Percentiles rank a stretch among this genome's conserved stretches.
Evolutionary conservation across 2,113 vertebrate species (phyloP).

Genomic region (Hucho hucho): DNA sequence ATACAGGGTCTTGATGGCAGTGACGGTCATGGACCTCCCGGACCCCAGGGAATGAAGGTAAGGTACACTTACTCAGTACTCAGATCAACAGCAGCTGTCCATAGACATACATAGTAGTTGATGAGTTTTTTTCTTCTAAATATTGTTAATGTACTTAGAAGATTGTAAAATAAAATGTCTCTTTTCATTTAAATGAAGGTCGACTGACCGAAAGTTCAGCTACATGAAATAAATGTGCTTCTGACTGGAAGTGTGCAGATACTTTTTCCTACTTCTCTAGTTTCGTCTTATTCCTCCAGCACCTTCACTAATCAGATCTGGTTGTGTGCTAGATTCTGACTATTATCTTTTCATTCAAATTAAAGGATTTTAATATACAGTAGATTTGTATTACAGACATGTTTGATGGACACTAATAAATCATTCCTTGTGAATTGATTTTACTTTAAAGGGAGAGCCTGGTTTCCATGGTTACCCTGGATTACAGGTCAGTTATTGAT

Average conservation of each 20-base stretch:
- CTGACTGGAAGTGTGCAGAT: no score
- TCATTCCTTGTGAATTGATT: constrained; percentile 14
- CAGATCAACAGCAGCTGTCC: not conserved
- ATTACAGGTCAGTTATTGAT: constrained; percentile 65
- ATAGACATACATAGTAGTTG: not conserved
- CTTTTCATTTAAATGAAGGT: no score
- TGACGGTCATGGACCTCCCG: constrained; percentile 68
- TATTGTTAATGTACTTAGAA: no score
- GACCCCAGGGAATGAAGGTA: constrained; percentile 70
- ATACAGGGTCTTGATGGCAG: constrained; percentile 65
- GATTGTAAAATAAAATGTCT: no score
- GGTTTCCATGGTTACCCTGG: constrained; percentile 84
- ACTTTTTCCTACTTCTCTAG: no score
- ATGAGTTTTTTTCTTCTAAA: no score
- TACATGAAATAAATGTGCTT: no score
- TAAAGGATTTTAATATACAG: not conserved
- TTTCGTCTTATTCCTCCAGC: no score
- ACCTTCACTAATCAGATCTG: no score
- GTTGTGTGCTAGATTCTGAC: no score
- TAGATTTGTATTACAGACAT: not conserved
- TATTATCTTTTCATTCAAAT: not conserved
- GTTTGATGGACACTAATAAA: not conserved
- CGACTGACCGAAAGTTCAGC: no score
- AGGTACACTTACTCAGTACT: not conserved
- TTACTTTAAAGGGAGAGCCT: constrained; percentile 71